Conservation (phyloP, 64 coral and sea anemone species). For the Actinia tenebrosa region DNA sequence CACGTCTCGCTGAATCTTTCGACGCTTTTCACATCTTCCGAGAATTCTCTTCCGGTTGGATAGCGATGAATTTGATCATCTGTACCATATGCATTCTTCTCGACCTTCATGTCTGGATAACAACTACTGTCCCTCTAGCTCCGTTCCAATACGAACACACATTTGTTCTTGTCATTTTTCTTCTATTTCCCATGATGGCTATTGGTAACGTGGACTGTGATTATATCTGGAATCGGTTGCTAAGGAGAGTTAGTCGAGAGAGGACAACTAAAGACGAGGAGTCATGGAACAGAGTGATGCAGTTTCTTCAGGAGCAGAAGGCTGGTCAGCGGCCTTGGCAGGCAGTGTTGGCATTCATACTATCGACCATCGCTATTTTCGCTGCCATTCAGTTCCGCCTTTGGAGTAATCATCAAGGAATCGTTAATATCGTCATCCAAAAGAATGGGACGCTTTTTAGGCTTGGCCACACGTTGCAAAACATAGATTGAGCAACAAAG, state of each 20-base stretch:
- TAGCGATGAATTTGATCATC: slow-evolving; percentile 64
- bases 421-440: slow-evolving; percentile 15
- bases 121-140: slow-evolving; percentile 11
- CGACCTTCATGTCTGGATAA: slow-evolving; percentile 79
- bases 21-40: slow-evolving; percentile 82
- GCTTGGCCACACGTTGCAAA: not conserved
- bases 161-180: slow-evolving; percentile 41
- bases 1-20: slow-evolving; percentile 76
- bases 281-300: slow-evolving; percentile 87
- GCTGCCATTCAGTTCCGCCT: slow-evolving; percentile 85
- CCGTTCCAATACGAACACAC: slow-evolving; percentile 70
- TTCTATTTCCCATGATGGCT: slow-evolving; percentile 55
- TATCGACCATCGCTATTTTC: slow-evolving; percentile 80
- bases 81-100: slow-evolving; percentile 75
- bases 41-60: slow-evolving; percentile 88
- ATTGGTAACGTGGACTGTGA: slow-evolving; percentile 87
- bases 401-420: slow-evolving; percentile 29
- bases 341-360: slow-evolving; percentile 76
- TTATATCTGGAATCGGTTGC: slow-evolving; percentile 85
- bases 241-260: slow-evolving; percentile 68
- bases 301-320: slow-evolving; percentile 86
- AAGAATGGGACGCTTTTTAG: slow-evolving; percentile 39
- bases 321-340: slow-evolving; percentile 82
- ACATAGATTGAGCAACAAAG: not conserved
- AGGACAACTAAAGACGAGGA: slow-evolving; percentile 47